Conservation (phyloP, 1,140 invertebrate genomes). For the Scaptodrosophila lebanonensis region DNA sequence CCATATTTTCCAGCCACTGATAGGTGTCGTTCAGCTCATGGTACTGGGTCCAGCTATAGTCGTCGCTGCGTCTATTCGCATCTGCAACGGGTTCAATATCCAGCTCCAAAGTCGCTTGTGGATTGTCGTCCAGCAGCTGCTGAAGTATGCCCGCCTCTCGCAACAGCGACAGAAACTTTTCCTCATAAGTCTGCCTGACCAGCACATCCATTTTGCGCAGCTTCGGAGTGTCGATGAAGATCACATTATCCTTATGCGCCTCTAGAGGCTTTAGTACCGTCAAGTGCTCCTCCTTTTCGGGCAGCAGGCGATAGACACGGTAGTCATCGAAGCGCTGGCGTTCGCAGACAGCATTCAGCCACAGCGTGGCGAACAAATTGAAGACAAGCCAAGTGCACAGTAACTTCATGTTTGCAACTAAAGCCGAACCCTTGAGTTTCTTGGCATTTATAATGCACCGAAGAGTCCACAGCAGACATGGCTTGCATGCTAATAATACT, state of each 20-base stretch:
- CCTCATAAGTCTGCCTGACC: conserved; percentile 38
- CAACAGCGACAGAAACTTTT: conserved; percentile 18
- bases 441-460: conserved; percentile 59
- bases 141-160: conserved; percentile 3
- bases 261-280: conserved; percentile 43
- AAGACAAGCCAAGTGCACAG: conserved; percentile 3
- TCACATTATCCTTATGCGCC: conserved; percentile 11
- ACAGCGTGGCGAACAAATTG: conserved; percentile 1
- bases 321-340: conserved; percentile 53
- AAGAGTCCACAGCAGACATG: conserved; percentile 70
- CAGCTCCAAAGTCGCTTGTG: conserved; percentile 70
- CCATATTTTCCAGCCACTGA: conserved; percentile 76
- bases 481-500: conserved; percentile 49
- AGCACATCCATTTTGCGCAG: conserved; percentile 35
- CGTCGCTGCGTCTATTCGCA: conserved; percentile 28
- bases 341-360: conserved; percentile 14
- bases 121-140: conserved; percentile 58
- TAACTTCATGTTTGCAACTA: conserved; percentile 38
- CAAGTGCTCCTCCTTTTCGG: conserved; percentile 63
- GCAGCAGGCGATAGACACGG: conserved; percentile 77
- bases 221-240: conserved; percentile 37
- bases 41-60: conserved; percentile 75
- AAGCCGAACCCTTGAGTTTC: background rate
- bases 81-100: conserved; percentile 46
- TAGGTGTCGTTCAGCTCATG: conserved; percentile 78